Base-by-base conservation (phyloP, 30 jellyfish, hydroid and myxozoan species). In the Calvadosia cruxmelitensis region DNA sequence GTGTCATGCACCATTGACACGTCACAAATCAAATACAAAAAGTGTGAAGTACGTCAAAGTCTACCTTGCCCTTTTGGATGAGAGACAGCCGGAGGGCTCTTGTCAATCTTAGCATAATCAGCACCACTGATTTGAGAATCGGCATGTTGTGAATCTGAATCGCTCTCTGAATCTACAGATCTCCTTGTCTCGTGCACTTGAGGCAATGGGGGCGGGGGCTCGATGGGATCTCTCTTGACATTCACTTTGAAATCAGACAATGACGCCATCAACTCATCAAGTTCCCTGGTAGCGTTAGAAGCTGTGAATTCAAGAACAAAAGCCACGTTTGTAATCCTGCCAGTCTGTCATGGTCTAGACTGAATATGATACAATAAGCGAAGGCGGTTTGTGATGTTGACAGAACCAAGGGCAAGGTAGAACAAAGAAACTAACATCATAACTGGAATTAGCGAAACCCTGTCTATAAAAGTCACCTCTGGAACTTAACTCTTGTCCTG, bases 231-330 rank as follows among this genome's bases (percentile, higher is more conserved):
- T 53, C 80, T 74, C 64, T 75, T 76, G 2, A 61, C 79, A 30
- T 74, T 85, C 53, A 86, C 96, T 52, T 82, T 70, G 78, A 86
- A 86, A 63, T 86, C 96, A 33, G 96, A 86, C 42, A 86, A 52
- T 74, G 96, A 86, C 75, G 96, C 96, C 96, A 86, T 86, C 53
- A 86, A 76, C 49, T 86, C 96, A 64, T 86, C 96, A 15, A 86
- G 85, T 67, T 86, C 96, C 50, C 78, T 79, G 20, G 96, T 86
- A 12, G 96, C 96, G 50, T 84, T 79, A 23, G 96, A 86, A 16
- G 96, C 96, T 86, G 31, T 25, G 30, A 31, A 53, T 66, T 10
- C n/a, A n/a, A n/a, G n/a, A n/a, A n/a, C n/a, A n/a, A n/a, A n/a
- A n/a, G n/a, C n/a, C n/a, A n/a, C n/a, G n/a, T n/a, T n/a, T n/a